Evolutionary conservation across 1,140 invertebrate species (phyloP).

Genomic region (Eumaeus atala): DNA sequence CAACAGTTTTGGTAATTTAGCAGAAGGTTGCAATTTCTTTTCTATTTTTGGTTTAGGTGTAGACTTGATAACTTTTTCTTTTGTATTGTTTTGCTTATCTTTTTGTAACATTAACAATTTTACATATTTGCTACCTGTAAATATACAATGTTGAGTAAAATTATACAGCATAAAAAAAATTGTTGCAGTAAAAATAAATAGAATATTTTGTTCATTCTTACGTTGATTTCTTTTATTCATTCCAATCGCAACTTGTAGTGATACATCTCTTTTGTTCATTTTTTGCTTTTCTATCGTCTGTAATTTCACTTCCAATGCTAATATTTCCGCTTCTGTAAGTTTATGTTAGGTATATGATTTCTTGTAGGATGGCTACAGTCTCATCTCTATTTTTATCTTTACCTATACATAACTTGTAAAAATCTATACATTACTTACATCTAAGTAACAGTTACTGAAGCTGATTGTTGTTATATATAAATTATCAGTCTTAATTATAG

Average conservation of each 20-base stretch:
- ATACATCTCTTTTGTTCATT: conserved; percentile 44
- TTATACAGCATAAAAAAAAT: too few relatives aligned
- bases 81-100: conserved; percentile 37
- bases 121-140: conserved; percentile 46
- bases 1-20: conserved; percentile 47
- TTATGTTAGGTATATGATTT: too few relatives aligned
- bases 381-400: too few relatives aligned
- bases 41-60: conserved; percentile 23
- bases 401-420: too few relatives aligned
- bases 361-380: too few relatives aligned
- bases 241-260: conserved; percentile 45
- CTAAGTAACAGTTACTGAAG: too few relatives aligned
- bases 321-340: conserved; percentile 58
- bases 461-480: too few relatives aligned
- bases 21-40: conserved; percentile 29
- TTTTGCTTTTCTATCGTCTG: conserved; percentile 38
- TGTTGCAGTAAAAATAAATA: background rate
- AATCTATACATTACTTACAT: too few relatives aligned
- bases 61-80: conserved; percentile 27
- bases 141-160: conserved; percentile 9
- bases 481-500: too few relatives aligned
- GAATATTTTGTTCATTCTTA: conserved; percentile 27
- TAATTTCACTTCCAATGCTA: conserved; percentile 58
- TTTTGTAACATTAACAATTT: conserved; percentile 51
- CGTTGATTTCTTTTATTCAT: conserved; percentile 45